Evolutionary conservation across 1,140 invertebrate genomes (phyloP), one percentile per base, ranked within the genome.

Genomic region (Trigoniulus corallinus): DNA sequence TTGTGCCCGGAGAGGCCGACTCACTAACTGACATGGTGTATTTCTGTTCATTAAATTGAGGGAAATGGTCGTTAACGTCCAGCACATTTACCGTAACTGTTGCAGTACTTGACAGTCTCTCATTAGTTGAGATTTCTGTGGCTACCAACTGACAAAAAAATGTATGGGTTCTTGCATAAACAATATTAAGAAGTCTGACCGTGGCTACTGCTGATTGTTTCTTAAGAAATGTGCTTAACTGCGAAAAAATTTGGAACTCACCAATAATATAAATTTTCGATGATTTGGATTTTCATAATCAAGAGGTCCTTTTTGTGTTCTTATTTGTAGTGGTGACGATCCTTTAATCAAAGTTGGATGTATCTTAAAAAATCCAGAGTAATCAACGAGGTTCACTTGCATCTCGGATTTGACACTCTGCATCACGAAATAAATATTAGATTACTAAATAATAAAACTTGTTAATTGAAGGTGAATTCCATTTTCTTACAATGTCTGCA

Each of bases 281-380:
- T 91, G 83, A 69, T 91, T 91, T 23, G 84, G 84, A 70, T 93
- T 86, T 62, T 92, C 87, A 61, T 87, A 91, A 64, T 91, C 87
- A 37, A 92, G 67, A 1, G 78, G 76, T 51, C 76, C 81, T 62
- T 84, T 84, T 47, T 80, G 77, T 0, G 91, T 77, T 25, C 84
- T 74, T 52, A 93, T 80, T 7, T 15, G 7, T 34, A 34, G 15
- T 7, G 10, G 79, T 84, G 20, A 89, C 81, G 29, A 80, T n/a
- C n/a, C n/a, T n/a, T n/a, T n/a, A n/a, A n/a, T n/a, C n/a, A n/a
- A n/a, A n/a, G n/a, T n/a, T n/a, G n/a, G n/a, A n/a, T n/a, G n/a
- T n/a, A n/a, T n/a, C n/a, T n/a, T n/a, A n/a, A n/a, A n/a, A n/a
- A n/a, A n/a, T n/a, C n/a, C n/a, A n/a, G n/a, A n/a, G n/a, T n/a